Conservation (phyloP, 1,140 invertebrate genomes). For the Tetramorium alpestre region DNA sequence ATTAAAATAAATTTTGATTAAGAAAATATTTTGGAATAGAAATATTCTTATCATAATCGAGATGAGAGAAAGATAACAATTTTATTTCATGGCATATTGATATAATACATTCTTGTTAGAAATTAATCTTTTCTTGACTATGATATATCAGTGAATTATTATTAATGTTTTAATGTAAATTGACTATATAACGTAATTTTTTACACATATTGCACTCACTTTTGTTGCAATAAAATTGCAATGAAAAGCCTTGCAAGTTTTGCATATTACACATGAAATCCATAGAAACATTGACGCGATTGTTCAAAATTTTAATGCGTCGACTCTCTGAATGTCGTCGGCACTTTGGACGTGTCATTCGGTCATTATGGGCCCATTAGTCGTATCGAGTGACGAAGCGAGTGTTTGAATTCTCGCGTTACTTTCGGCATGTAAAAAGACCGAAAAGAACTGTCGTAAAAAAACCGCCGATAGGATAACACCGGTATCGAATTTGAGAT, state of each 20-base stretch:
- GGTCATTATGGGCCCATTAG: conserved; percentile 75
- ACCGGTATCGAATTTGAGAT: not conserved
- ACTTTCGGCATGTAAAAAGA: conserved; percentile 24
- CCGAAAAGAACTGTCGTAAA: conserved; percentile 27
- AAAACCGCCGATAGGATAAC: conserved; percentile 19
- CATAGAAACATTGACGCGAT: not conserved
- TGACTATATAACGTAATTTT: not conserved
- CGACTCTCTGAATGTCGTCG: conserved; percentile 40
- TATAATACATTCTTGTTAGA: not conserved
- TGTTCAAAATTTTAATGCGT: conserved; percentile 32
- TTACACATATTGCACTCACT: not conserved
- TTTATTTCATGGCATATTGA: not conserved
- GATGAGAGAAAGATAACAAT: not conserved
- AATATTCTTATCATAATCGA: not conserved
- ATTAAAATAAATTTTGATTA: not conserved
- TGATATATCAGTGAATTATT: not conserved
- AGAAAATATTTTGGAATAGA: not conserved
- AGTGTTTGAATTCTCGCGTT: conserved; percentile 56
- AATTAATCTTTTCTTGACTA: not conserved
- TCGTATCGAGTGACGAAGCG: conserved; percentile 68
- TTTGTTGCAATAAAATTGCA: not conserved
- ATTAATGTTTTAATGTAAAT: no score
- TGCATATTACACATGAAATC: not conserved
- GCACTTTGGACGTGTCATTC: conserved; percentile 35
- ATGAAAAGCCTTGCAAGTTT: not conserved